Evolutionary conservation across 1,140 invertebrate genomes (phyloP), one percentile per base, ranked within the genome.

Genomic region (Hyposmocoma kahamanoa): DNA sequence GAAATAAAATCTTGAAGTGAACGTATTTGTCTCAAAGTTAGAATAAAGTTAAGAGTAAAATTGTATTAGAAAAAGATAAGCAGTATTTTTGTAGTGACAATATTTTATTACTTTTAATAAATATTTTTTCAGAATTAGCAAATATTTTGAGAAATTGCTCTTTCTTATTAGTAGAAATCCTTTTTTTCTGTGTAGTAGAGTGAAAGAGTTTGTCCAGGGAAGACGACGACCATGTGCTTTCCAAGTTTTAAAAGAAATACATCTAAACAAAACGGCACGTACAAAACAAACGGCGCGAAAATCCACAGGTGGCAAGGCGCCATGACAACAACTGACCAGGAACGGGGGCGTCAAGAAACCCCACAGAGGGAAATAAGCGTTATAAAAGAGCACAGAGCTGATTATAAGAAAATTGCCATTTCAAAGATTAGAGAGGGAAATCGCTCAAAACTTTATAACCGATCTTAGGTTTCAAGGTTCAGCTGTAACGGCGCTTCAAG

Each of bases 371-470:
- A 88, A 96, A 96, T 67, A 85, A 94, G 73, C 88, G 89, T 89
- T 93, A 92, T 58, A 93, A 56, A 93, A 93, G 56, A 91, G 92
- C 1, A 96, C 94, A 22, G 95, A 96, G 62, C 93, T 79, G 76
- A 69, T 96, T n/a, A 95, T 96, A 76, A 89, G 94, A 41, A 96
- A 96, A 84, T 82, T 96, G 59, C 95, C 95, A 0, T 96, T 96
- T 87, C 94, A 96, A 72, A 89, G 94, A 62, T 78, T 96, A 43
- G 94, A 96, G 22, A 87, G 94, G 87, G 75, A 96, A 90, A 95
- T 96, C 56, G 94, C 95, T 5, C 95, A 96, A 60, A 94, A 96
- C 80, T 92, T 92, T 86, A 92, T 92, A 53, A 93, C 92, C 20
- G 94, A 95, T 81, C 72, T 95, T 22, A 90, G 93, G 73, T 95